Conservation (phyloP, 2,113 vertebrate genomes). For the Phrynosoma platyrhinos region DNA sequence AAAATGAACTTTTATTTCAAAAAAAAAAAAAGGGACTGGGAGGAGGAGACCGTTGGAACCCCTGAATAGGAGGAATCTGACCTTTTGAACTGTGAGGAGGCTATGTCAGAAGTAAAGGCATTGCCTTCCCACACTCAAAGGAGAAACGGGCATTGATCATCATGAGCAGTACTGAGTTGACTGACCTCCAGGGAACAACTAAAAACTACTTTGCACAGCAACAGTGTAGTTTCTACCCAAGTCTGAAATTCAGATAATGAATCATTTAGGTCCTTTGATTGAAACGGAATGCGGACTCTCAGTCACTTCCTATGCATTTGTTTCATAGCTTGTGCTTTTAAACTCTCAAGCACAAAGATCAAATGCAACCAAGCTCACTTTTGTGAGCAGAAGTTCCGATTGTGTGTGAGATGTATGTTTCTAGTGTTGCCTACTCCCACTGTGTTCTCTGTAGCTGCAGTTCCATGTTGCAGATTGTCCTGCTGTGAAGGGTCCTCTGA, state of each 20-base stretch:
- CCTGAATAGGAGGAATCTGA: conserved; percentile 33
- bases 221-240: not conserved
- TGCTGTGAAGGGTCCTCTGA: not conserved
- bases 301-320: not conserved
- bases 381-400: not conserved
- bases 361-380: not conserved
- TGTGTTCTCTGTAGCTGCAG: not conserved
- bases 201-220: conserved; percentile 16
- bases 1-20: conserved; percentile 25
- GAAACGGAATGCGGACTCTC: not conserved
- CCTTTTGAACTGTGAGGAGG: conserved; percentile 5
- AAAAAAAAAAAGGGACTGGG: not conserved
- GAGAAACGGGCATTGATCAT: not conserved
- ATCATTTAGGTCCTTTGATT: not conserved
- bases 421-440: not conserved
- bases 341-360: not conserved
- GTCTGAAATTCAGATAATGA: not conserved
- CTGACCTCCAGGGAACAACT: conserved; percentile 1
- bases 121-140: conserved; percentile 35
- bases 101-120: conserved; percentile 29
- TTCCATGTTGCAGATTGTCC: not conserved
- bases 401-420: not conserved
- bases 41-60: conserved; percentile 18
- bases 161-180: not conserved
- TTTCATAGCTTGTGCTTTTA: not conserved